Conservation (phyloP, 2,888 invertebrate genomes). For the Eremobia ochroleuca region DNA sequence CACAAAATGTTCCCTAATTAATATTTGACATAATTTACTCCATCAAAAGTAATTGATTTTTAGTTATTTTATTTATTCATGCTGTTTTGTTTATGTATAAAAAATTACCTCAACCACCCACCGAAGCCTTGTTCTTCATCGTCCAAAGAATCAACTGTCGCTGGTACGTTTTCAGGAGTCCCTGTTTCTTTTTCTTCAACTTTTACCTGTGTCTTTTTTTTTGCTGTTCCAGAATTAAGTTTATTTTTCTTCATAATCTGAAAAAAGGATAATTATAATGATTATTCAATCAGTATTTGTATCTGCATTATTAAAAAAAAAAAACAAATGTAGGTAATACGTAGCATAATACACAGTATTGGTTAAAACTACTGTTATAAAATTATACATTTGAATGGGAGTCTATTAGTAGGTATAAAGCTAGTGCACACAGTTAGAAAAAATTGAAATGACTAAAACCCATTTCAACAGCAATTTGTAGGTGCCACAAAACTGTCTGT, state of each 20-base stretch:
- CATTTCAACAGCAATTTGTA: constrained; percentile 63
- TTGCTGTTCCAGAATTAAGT: constrained; percentile 68
- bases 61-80: neutral
- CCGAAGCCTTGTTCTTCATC: constrained; percentile 88
- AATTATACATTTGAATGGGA: neutral
- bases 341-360: neutral
- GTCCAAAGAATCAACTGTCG: constrained; percentile 77
- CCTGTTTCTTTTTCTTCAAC: constrained; percentile 68
- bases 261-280: neutral
- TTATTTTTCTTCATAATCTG: constrained; percentile 87
- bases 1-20: neutral
- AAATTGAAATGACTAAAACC: constrained; percentile 54
- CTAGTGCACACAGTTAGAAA: constrained; percentile 24
- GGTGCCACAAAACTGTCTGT: constrained; percentile 56
- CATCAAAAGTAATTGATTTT: neutral
- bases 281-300: neutral
- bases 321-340: neutral
- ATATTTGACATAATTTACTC: neutral
- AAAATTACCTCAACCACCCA: constrained; percentile 84
- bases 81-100: neutral
- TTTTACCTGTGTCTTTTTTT: constrained; percentile 73
- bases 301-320: neutral
- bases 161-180: constrained; percentile 61
- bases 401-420: constrained; percentile 5
- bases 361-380: neutral